phyloP scores from a whole-genome alignment of 2,113 vertebrate species.

The Morone saxatilis region DNA sequence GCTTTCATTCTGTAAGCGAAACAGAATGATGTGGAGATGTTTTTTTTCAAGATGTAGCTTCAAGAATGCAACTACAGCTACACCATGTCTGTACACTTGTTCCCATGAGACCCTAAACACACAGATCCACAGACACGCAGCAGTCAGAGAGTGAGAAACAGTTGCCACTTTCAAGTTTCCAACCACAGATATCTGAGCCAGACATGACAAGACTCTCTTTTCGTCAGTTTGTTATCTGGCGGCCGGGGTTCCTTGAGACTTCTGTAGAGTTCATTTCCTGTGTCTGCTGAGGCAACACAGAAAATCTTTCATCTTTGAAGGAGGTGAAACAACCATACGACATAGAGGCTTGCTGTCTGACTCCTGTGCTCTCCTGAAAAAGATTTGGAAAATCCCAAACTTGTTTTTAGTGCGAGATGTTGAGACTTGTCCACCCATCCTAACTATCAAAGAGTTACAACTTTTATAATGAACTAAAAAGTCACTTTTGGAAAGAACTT shows the following conservation, averaged over 20 bases:
- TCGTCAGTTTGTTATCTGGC: slow-evolving; percentile 74
- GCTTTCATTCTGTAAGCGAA: slow-evolving; percentile 65
- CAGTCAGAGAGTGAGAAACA: slow-evolving; percentile 59
- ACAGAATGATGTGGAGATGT: slow-evolving; percentile 51
- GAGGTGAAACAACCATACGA: slow-evolving; percentile 60
- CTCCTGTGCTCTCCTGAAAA: slow-evolving; percentile 36
- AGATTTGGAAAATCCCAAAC: slow-evolving; percentile 30
- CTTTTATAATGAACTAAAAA: neutral
- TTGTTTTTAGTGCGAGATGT: neutral
- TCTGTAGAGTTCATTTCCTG: slow-evolving; percentile 76
- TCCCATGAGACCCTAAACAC: slow-evolving; percentile 62
- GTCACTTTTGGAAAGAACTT: neutral
- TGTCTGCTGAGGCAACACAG: slow-evolving; percentile 70
- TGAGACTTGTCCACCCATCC: slow-evolving; percentile 1
- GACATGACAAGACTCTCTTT: slow-evolving; percentile 71
- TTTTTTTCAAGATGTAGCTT: slow-evolving; percentile 61
- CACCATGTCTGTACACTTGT: slow-evolving; percentile 51
- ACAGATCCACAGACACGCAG: slow-evolving; percentile 43
- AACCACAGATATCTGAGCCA: slow-evolving; percentile 70
- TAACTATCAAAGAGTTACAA: neutral
- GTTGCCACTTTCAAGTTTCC: slow-evolving; percentile 72
- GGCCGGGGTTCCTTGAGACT: slow-evolving; percentile 68
- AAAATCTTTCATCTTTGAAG: slow-evolving; percentile 70
- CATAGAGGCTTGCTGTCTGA: slow-evolving; percentile 40
- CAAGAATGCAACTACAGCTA: slow-evolving; percentile 50